Evolutionary conservation across 2,113 vertebrate genomes (phyloP), one percentile per base, ranked within the genome.

Genomic region (Pelecanus crispus): DNA sequence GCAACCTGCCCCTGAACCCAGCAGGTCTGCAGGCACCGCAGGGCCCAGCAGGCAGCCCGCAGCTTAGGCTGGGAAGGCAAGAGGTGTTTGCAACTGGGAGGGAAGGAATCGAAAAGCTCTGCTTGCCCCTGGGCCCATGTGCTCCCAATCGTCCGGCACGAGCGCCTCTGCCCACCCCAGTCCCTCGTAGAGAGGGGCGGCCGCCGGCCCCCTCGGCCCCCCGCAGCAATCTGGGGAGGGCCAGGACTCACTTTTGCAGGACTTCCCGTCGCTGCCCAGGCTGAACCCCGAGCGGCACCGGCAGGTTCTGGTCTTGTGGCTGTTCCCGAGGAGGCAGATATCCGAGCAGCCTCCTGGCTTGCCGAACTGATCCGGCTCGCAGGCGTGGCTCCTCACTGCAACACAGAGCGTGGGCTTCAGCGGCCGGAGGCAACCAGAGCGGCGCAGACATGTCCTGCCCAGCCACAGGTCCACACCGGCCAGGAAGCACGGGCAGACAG

Each of bases 241-340:
- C 10, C 50, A 32, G 72, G 73, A 97, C 98, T 98, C 96, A 99
- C 99, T 99, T 96, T 99, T 99, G 98, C 99, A 99, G 45, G 99
- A 99, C 61, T 99, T 99, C 45, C 99, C 99, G 0, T 99, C 99
- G 1, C 99, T 99, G 89, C 99, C 99, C 42, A 99, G 98, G 97
- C 99, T 99, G 97, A 99, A 99, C 2, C 99, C 99, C 0, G 99
- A 99, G 63, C 99, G 98, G 91, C 99, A 99, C 36, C 99, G 99
- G 97, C 99, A 99, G 29, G 99, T 99, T 26, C 99, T 98, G 3
- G 98, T 99, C 97, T 99, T 99, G 98, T 99, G 99, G 97, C 98
- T 99, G 98, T 99, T 99, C 86, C 99, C 98, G 1, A 99, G 98
- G 66, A 99, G 98, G 92, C 99, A 99, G 97, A 99, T 99, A 94